Base-by-base conservation (phyloP, 2,888 invertebrate species). In the Linnaemya tessellans region DNA sequence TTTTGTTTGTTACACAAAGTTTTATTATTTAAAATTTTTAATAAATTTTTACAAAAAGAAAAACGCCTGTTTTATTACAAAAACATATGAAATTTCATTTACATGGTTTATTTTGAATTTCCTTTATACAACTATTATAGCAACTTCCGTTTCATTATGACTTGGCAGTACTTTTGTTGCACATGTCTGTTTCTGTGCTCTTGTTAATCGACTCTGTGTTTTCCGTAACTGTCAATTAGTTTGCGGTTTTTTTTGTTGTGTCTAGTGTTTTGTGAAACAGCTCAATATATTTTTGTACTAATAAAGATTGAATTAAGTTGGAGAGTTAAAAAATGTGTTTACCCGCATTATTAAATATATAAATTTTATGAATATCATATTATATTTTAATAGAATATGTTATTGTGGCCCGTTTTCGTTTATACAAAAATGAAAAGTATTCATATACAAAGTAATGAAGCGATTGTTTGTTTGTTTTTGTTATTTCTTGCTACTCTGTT, bases 1-100 rank as follows among this genome's bases (percentile, higher is more conserved):
- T 74, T 74, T 67, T 73, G 58, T 80, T 80, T 79, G 62, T 62
- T 70, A 70, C 15, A 67, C 43, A 67, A 41, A 54, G 20, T 35
- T 67, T 67, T 67, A 20, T 65, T 67, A 78, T 68, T 78, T 73
- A 8, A 8, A 60, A 18, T 51, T 78, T 68, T 46, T 67, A 35
- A 56, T 43, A 49, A 78, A 78, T 62, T 73, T 73, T 46, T 71
- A 58, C n/a, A 43, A 49, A 25, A 68, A 35, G 62, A 7, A 35
- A 25, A 25, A 25, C 11, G 25, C 1, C 8, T 54, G 3, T 22
- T 38, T 46, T 46, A 43, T 43, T 43, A 43, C 13, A 10, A 1
- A 11, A 1, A 0, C 7, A 15, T n/a, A 46, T 3, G 2, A 43
- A 13, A 13, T 1, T 49, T 8, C 11, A 5, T n/a, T 1, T 9